Conservation (phyloP, 2,113 vertebrate species). For the Monopterus albus region DNA sequence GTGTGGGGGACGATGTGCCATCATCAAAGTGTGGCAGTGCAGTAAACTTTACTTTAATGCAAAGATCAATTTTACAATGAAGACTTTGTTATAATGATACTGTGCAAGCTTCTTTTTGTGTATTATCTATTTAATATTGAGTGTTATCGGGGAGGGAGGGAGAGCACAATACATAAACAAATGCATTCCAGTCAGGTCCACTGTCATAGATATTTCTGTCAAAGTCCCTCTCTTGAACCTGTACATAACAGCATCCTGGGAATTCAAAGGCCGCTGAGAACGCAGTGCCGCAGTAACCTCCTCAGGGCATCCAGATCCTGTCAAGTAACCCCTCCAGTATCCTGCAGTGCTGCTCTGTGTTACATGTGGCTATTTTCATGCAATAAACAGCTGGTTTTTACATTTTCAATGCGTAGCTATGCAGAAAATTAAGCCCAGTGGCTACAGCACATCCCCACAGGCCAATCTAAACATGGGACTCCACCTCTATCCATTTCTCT, state of each 20-base stretch:
- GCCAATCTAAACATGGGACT: slow-evolving; percentile 53
- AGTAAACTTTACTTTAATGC: background rate
- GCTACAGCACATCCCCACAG: slow-evolving; percentile 44
- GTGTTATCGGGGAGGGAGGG: background rate
- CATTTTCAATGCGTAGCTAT: slow-evolving; percentile 73
- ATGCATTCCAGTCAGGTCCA: background rate
- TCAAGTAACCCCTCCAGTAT: slow-evolving; percentile 37
- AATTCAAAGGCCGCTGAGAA: slow-evolving; percentile 21
- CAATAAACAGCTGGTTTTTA: slow-evolving; percentile 58
- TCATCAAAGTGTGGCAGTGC: too few relatives aligned
- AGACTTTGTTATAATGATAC: background rate
- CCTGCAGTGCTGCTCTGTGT: slow-evolving; percentile 57
- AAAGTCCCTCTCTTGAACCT: background rate
- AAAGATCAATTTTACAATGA: too few relatives aligned
- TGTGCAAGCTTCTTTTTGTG: background rate
- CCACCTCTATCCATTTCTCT: slow-evolving; percentile 14
- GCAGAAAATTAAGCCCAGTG: slow-evolving; percentile 81
- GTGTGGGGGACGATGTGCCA: too few relatives aligned
- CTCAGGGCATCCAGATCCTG: slow-evolving; percentile 21
- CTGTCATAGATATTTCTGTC: slow-evolving; percentile 8
- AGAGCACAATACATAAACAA: background rate
- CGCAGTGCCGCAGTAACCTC: slow-evolving; percentile 34
- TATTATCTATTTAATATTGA: too few relatives aligned
- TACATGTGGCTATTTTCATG: slow-evolving; percentile 14
- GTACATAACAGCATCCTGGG: background rate